A percentile compares a stretch with the other conserved stretches of the same genome.
phyloP scores from a whole-genome alignment of 2,113 vertebrate genomes.

The Mohoua ochrocephala region DNA sequence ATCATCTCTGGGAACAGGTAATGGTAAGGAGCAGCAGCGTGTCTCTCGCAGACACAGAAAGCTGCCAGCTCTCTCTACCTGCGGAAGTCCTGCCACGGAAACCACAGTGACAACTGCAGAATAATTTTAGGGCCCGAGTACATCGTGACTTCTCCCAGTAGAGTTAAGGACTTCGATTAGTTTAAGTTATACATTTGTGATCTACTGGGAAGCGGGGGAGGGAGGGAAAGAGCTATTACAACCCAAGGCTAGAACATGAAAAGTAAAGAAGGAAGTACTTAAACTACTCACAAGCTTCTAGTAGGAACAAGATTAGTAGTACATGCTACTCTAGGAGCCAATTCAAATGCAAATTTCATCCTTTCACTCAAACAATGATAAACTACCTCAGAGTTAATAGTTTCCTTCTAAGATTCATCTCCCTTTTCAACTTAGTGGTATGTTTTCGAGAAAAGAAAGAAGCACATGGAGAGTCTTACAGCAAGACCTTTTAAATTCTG shows the following conservation, averaged over 20 bases:
- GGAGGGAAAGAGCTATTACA: conserved; percentile 56
- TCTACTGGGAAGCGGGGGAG: conserved; percentile 19
- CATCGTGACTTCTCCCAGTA: neutral
- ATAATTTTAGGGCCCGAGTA: neutral
- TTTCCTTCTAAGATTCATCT: conserved; percentile 92
- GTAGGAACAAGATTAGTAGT: conserved; percentile 86
- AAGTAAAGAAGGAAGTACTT: conserved; percentile 85
- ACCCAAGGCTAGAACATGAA: conserved; percentile 67
- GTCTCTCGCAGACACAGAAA: neutral
- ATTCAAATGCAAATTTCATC: conserved; percentile 96
- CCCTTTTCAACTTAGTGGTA: conserved; percentile 85
- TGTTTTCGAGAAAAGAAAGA: conserved; percentile 79
- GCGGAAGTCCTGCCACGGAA: neutral
- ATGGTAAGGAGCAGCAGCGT: neutral
- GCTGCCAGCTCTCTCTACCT: neutral
- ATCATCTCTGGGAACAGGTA: neutral
- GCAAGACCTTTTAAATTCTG: conserved; percentile 85
- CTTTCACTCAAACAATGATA: conserved; percentile 93
- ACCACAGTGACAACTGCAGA: neutral
- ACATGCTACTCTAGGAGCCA: conserved; percentile 80
- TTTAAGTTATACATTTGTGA: conserved; percentile 67
- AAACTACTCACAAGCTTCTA: conserved; percentile 80
- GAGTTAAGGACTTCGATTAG: conserved; percentile 55
- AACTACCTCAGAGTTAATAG: conserved; percentile 98
- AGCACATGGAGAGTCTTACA: conserved; percentile 80